These are phyloP conservation scores for Dryomyza anilis DNA, from an alignment of 2,888 invertebrate genomes.

Conservation along the genomic window DNA sequence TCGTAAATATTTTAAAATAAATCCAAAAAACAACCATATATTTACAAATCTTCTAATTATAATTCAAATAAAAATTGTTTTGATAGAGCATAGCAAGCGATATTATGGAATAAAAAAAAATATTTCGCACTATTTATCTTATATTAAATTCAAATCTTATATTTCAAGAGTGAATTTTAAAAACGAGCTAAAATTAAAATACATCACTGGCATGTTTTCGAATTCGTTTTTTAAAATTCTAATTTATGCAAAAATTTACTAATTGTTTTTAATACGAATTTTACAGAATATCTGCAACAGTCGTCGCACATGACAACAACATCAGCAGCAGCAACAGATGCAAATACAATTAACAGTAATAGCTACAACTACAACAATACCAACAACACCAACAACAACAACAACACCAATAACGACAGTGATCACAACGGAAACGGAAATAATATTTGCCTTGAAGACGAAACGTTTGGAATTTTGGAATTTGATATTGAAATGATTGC, in stretches of 20 bases:
- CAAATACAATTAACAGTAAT: constrained; percentile 22
- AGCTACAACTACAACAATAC: constrained; percentile 41
- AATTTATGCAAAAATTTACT: background rate
- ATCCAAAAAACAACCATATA: too few relatives aligned
- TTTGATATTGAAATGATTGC: constrained; percentile 55
- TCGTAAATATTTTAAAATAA: too few relatives aligned
- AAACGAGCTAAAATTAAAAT: too few relatives aligned
- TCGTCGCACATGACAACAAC: constrained; percentile 46
- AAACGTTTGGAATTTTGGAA: constrained; percentile 49
- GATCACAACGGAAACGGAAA: constrained; percentile 36
- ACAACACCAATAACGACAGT: constrained; percentile 42
- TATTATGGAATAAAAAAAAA: too few relatives aligned
- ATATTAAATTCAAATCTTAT: too few relatives aligned
- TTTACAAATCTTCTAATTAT: too few relatives aligned
- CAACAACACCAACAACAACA: constrained; percentile 39
- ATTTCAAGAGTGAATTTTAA: too few relatives aligned
- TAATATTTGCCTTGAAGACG: constrained; percentile 35
- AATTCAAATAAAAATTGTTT: too few relatives aligned
- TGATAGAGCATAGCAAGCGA: too few relatives aligned
- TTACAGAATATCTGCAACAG: constrained; percentile 53
- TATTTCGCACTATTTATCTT: too few relatives aligned
- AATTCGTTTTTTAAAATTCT: background rate
- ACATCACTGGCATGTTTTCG: too few relatives aligned
- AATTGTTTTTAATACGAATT: constrained; percentile 3
- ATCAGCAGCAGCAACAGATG: constrained; percentile 34